Percentiles rank a stretch among this genome's conserved stretches.
Conservation (phyloP, 2,113 vertebrate genomes). For the Piprites chloris region DNA sequence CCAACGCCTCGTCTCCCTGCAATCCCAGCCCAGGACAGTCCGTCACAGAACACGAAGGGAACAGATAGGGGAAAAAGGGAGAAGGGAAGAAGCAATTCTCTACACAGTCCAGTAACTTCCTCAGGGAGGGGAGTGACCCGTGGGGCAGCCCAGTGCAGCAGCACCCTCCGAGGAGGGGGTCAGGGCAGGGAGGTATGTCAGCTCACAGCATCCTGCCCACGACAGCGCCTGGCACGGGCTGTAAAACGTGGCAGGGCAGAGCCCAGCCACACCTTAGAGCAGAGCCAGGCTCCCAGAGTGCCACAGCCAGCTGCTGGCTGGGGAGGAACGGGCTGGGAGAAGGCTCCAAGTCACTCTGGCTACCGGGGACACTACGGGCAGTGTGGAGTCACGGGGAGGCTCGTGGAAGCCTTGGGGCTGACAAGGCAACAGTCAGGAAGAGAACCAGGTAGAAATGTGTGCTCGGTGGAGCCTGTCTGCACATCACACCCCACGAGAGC, state of each 20-base stretch:
- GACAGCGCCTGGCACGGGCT: not conserved
- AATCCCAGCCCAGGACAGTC: not conserved
- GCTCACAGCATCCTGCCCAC: not conserved
- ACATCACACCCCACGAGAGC: not conserved
- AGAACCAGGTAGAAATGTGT: conserved; percentile 68
- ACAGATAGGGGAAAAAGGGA: not conserved
- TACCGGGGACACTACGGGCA: conserved; percentile 4
- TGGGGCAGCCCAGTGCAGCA: conserved; percentile 50
- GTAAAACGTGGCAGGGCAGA: not conserved
- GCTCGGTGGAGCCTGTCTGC: conserved; percentile 54
- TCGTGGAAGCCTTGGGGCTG: conserved; percentile 16
- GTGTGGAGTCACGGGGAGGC: not conserved
- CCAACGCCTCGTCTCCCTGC: not conserved
- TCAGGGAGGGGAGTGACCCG: conserved; percentile 25
- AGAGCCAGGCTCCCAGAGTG: not conserved
- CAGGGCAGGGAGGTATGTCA: conserved; percentile 53
- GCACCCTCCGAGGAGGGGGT: conserved; percentile 12
- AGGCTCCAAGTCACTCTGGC: conserved; percentile 14
- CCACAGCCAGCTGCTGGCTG: not conserved
- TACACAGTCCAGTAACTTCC: not conserved
- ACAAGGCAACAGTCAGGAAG: conserved; percentile 52
- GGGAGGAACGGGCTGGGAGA: not conserved
- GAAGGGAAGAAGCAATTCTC: conserved; percentile 46
- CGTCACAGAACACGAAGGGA: not conserved
- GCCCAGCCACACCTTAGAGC: not conserved